Conservation (phyloP, 2,888 invertebrate genomes). For the Hybos culiciformis region DNA sequence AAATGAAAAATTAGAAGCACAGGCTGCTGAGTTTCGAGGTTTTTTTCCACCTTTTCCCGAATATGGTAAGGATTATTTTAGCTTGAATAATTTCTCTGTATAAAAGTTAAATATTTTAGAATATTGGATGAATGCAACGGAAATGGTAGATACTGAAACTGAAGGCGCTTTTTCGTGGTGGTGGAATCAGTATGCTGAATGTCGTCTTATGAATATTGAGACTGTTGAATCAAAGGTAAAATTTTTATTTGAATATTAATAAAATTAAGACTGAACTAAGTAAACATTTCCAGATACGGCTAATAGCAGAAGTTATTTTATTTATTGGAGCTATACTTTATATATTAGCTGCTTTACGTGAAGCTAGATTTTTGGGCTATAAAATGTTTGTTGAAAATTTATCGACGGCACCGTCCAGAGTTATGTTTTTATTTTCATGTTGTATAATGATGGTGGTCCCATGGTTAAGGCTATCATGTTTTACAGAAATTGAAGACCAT, state of each 20-base stretch:
- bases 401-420: constrained; percentile 76
- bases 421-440: constrained; percentile 90
- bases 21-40: not conserved
- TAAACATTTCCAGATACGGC: constrained; percentile 41
- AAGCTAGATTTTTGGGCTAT: constrained; percentile 80
- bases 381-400: constrained; percentile 92
- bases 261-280: not conserved
- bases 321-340: constrained; percentile 75
- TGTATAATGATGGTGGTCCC: constrained; percentile 76
- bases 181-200: constrained; percentile 32
- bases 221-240: constrained; percentile 26
- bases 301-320: constrained; percentile 63
- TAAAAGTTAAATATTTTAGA: not conserved
- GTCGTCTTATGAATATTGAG: constrained; percentile 33
- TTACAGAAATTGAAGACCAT: constrained; percentile 78
- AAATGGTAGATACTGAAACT: not conserved
- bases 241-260: not conserved
- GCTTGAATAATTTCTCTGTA: not conserved
- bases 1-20: not conserved
- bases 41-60: not conserved
- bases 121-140: constrained; percentile 6
- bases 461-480: constrained; percentile 68
- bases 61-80: not conserved
- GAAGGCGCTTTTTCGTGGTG: constrained; percentile 21
- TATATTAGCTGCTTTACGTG: constrained; percentile 68